Evolutionary conservation across 2,797 vertebrate species (phyloP).

Genomic region (Notolabrus celidotus): DNA sequence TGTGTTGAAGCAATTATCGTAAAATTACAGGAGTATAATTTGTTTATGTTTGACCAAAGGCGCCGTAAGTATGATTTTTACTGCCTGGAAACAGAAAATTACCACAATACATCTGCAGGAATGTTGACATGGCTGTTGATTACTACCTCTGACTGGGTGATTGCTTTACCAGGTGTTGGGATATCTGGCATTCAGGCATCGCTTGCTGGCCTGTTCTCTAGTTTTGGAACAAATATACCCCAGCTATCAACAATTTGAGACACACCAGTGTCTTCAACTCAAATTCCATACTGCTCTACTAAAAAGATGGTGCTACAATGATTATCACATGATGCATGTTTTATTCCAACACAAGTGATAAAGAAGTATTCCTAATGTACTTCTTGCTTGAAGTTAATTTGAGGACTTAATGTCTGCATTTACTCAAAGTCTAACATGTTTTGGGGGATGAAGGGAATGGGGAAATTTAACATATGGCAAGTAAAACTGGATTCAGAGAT

Average conservation of each 20-base stretch:
- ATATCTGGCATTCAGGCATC: conserved; percentile 53
- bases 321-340: conserved; percentile 29
- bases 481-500: too few species aligned
- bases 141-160: conserved; percentile 57
- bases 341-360: too few species aligned
- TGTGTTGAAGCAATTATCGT: conserved; percentile 44
- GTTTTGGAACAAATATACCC: conserved; percentile 56
- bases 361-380: too few species aligned
- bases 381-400: too few species aligned
- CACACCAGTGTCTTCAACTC: conserved; percentile 24
- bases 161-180: conserved; percentile 66
- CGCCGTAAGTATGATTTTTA: conserved; percentile 24
- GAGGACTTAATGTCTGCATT: too few species aligned
- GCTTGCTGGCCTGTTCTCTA: conserved; percentile 39
- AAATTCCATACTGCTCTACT: conserved; percentile 43
- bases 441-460: too few species aligned
- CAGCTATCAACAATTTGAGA: conserved; percentile 43
- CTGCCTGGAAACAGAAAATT: conserved; percentile 43
- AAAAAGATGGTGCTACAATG: conserved; percentile 15
- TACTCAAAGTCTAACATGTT: too few species aligned
- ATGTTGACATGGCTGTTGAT: conserved; percentile 61
- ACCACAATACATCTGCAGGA: conserved; percentile 57
- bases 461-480: too few species aligned
- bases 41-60: conserved; percentile 53
- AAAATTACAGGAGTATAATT: conserved; percentile 39